A percentile compares a stretch with the other conserved stretches of the same genome.
phyloP scores from a whole-genome alignment of 92 coral and sea anemone species.

The Zoanthus solanderi region DNA sequence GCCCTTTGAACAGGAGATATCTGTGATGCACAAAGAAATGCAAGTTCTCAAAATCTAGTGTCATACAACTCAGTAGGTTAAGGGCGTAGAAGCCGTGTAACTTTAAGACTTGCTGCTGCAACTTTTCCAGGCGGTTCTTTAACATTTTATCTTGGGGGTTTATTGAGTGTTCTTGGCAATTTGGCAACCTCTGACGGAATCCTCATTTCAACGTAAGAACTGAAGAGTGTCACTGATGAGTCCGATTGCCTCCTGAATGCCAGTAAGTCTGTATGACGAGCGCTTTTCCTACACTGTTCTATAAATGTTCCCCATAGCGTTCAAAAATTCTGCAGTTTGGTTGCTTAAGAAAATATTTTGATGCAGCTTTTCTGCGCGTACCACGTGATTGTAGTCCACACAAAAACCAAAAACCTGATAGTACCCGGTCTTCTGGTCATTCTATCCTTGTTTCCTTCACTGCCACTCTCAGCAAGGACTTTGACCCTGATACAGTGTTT shows the following conservation, averaged over 20 bases:
- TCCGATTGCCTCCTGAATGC: neutral
- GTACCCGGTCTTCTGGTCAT: neutral
- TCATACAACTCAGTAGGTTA: no score
- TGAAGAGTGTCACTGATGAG: neutral
- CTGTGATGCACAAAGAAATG: no score
- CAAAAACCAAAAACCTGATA: constrained; percentile 20
- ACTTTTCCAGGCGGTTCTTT: no score
- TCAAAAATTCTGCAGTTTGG: neutral
- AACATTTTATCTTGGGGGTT: neutral
- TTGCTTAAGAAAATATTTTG: neutral
- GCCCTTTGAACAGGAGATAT: no score
- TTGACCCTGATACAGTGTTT: neutral
- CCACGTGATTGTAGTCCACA: constrained; percentile 36
- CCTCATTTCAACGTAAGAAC: neutral
- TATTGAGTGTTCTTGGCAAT: neutral
- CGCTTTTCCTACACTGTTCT: constrained; percentile 1
- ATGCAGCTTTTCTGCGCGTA: constrained; percentile 44
- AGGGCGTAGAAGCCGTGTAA: no score
- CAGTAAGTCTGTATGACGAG: neutral
- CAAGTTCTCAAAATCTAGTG: no score
- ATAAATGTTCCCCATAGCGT: neutral
- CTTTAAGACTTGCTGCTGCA: neutral
- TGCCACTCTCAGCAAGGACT: constrained; percentile 7
- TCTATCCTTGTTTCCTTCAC: constrained; percentile 23
- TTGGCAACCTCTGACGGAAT: neutral